Conservation (phyloP, 2,797 vertebrate genomes). For the Oryzias dopingdopingensis region DNA sequence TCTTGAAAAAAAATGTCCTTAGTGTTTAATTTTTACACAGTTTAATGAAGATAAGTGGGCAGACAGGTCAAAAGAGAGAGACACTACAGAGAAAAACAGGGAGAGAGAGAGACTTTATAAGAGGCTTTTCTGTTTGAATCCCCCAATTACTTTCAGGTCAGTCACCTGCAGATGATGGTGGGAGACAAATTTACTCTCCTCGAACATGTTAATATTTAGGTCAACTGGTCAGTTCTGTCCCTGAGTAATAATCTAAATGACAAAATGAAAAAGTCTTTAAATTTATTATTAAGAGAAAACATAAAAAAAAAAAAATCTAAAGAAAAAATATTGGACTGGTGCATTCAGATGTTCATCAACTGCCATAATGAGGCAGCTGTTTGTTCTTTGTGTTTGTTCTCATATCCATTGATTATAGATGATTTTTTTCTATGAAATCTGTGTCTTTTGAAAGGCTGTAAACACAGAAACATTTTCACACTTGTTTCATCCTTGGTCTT, state of each 20-base stretch:
- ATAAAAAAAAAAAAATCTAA: background rate
- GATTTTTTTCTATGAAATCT: background rate
- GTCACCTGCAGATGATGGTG: slow-evolving; percentile 79
- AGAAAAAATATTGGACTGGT: background rate
- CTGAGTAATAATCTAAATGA: background rate
- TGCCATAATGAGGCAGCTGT: background rate
- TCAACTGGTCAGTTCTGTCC: background rate
- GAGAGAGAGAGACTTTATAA: slow-evolving; percentile 56
- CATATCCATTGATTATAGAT: background rate
- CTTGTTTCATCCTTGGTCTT: slow-evolving; percentile 42
- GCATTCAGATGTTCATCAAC: background rate
- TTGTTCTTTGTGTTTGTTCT: background rate
- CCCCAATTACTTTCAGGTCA: slow-evolving; percentile 79
- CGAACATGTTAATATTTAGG: slow-evolving; percentile 12
- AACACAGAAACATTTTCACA: slow-evolving; percentile 28
- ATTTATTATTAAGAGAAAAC: background rate
- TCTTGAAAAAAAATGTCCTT: too few species aligned
- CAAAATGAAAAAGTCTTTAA: too few species aligned
- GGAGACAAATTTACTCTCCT: slow-evolving; percentile 52
- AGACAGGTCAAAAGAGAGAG: slow-evolving; percentile 4
- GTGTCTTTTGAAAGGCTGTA: background rate
- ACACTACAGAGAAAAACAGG: slow-evolving; percentile 14
- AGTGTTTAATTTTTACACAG: too few species aligned
- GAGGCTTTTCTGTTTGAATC: slow-evolving; percentile 80
- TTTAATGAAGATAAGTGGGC: background rate